Evolutionary conservation across 2,797 vertebrate species (phyloP).

Genomic region (Garrulus glandarius): DNA sequence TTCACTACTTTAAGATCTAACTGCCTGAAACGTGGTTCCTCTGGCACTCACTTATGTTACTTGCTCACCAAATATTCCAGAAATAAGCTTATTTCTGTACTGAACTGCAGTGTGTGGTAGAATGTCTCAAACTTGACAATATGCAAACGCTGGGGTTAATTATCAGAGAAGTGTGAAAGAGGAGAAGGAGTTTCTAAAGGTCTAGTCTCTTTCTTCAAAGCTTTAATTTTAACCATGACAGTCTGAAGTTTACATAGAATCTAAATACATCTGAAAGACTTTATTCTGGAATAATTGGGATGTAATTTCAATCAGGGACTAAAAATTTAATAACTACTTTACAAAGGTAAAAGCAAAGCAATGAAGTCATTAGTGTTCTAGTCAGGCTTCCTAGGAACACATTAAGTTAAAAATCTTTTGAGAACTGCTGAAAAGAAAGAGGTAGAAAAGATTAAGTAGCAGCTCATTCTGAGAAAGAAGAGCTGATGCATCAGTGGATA

Average conservation of each 20-base stretch:
- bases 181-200: conserved; percentile 11
- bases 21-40: not conserved
- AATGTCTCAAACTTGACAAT: not conserved
- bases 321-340: conserved; percentile 47
- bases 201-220: conserved; percentile 30
- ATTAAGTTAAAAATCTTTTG: not conserved
- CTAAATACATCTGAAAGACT: conserved; percentile 42
- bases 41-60: not conserved
- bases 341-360: conserved; percentile 45
- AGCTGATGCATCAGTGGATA: not conserved
- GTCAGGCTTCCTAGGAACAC: not conserved
- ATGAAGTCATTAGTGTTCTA: conserved; percentile 32
- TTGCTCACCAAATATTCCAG: not conserved
- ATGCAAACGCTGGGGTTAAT: conserved; percentile 8
- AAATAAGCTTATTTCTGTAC: not conserved
- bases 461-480: not conserved
- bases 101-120: not conserved
- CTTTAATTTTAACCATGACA: conserved; percentile 28
- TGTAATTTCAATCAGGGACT: conserved; percentile 39
- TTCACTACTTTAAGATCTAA: not conserved
- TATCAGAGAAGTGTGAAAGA: conserved; percentile 23
- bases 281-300: conserved; percentile 49
- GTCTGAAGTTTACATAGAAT: conserved; percentile 42
- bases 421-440: conserved; percentile 1
- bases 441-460: not conserved